phyloP scores from a whole-genome alignment of 2,113 vertebrate species.

The Misgurnus anguillicaudatus region DNA sequence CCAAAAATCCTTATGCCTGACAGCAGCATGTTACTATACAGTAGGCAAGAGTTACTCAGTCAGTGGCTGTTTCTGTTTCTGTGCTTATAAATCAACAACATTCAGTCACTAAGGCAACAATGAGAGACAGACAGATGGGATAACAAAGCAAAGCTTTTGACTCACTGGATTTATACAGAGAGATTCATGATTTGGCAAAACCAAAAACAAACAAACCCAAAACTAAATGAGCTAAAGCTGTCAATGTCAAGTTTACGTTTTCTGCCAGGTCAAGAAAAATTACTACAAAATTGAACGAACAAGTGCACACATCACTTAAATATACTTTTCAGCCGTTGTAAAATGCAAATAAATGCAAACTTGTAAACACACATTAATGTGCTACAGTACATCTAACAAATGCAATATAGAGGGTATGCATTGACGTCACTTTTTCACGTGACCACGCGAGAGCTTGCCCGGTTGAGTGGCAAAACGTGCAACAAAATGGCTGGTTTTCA shows the following conservation, averaged over 20 bases:
- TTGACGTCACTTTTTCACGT: too few species aligned
- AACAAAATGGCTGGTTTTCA: too few species aligned
- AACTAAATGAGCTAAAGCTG: conserved; percentile 2
- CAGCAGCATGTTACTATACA: conserved; percentile 15
- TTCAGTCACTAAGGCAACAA: conserved; percentile 44
- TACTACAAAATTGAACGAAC: not conserved
- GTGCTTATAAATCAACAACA: conserved; percentile 51
- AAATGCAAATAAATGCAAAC: too few species aligned
- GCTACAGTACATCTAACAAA: too few species aligned
- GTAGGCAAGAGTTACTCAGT: conserved; percentile 47
- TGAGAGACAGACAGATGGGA: conserved; percentile 43
- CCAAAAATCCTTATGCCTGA: conserved; percentile 53
- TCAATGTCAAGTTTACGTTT: not conserved
- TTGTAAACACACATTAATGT: too few species aligned
- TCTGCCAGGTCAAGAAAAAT: conserved; percentile 21
- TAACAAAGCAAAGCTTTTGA: conserved; percentile 36
- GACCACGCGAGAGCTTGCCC: too few species aligned
- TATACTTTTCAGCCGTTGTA: too few species aligned
- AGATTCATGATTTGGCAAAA: conserved; percentile 10
- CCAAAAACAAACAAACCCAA: conserved; percentile 16
- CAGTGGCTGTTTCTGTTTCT: conserved; percentile 54
- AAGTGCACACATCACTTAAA: not conserved
- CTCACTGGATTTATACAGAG: not conserved
- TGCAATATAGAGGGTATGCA: too few species aligned
- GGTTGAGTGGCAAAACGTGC: too few species aligned